Base-by-base conservation (phyloP, 2,797 vertebrate genomes). In the Apogon hyalosoma region DNA sequence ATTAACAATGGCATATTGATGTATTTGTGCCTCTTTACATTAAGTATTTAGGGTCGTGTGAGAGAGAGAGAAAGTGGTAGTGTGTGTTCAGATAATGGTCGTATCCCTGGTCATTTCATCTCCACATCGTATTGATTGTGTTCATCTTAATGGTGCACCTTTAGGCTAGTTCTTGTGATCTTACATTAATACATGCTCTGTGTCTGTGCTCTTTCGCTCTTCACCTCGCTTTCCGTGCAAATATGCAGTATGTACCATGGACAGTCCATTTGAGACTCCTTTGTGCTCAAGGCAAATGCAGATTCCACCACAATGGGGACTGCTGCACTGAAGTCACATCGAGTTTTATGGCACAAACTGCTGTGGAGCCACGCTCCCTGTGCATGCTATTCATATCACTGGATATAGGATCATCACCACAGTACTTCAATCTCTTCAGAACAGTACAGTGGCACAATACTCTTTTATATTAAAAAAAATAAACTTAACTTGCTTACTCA, bases 121-220 rank as follows among this genome's bases (percentile, higher is more conserved):
- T 71, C 47, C 6, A 14, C 47, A 38, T 16, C 24, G 31, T 36
- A 78, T 63, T 42, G 72, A 86, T 82, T 65, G 54, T 3, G 61
- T 73, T 72, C 48, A 63, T 77, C 63, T 74, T 72, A 70, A 73
- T 73, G 63, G 31, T 57, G 57, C 74, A 74, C 69, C 62, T 36
- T 67, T 64, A 76, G 75, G 58, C 68, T 41, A 72, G 4, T 21
- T 38, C 58, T 59, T 86, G 63, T 84, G 72, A 86, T 83, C 66
- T 71, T 54, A 63, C 58, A 66, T 75, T 77, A 3, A 58, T 21
- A 73, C 49, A 73, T 55, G 41, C 59, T 47, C 58, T 42, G 21
- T 45, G 16, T 13, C 50, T 21, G 63, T 60, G 63, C 46, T 64
- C n/a, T 8, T 11, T 59, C 49, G 36, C 15, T 16, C 13, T 39